Conservation (phyloP, 1,140 invertebrate genomes). For the Sweltsa coloradensis region DNA sequence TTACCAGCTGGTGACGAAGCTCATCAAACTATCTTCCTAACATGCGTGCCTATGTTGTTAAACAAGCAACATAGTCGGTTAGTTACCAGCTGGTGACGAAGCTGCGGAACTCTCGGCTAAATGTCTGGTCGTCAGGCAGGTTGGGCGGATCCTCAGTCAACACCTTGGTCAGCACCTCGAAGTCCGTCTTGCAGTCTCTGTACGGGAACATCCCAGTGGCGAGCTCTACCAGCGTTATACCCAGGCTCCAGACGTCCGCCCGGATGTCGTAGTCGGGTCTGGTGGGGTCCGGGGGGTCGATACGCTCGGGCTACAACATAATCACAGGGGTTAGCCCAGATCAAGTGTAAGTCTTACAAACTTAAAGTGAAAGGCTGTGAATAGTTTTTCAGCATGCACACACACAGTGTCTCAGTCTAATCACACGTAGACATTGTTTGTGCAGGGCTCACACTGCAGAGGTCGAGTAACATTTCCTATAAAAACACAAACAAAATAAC, state of each 20-base stretch:
- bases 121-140: constrained; percentile 62
- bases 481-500: too few species aligned
- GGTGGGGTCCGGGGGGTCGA: constrained; percentile 76
- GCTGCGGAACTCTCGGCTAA: constrained; percentile 67
- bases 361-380: too few species aligned
- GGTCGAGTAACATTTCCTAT: too few species aligned
- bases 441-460: too few species aligned
- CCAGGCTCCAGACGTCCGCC: constrained; percentile 98
- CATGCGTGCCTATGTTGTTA: too few species aligned
- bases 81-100: constrained; percentile 73
- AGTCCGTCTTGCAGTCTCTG: constrained; percentile 87
- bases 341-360: too few species aligned
- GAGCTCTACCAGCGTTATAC: constrained; percentile 91
- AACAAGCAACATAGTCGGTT: too few species aligned
- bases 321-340: too few species aligned
- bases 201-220: constrained; percentile 86
- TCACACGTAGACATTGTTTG: too few species aligned
- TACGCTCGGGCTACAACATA: constrained; percentile 86
- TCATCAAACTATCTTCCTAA: too few species aligned
- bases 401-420: too few species aligned
- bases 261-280: constrained; percentile 94
- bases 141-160: constrained; percentile 77
- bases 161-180: constrained; percentile 86
- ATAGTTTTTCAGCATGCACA: too few species aligned
- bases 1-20: constrained; percentile 4